Base-by-base conservation (phyloP, 2,888 invertebrate species). In the Caprella mutica region DNA sequence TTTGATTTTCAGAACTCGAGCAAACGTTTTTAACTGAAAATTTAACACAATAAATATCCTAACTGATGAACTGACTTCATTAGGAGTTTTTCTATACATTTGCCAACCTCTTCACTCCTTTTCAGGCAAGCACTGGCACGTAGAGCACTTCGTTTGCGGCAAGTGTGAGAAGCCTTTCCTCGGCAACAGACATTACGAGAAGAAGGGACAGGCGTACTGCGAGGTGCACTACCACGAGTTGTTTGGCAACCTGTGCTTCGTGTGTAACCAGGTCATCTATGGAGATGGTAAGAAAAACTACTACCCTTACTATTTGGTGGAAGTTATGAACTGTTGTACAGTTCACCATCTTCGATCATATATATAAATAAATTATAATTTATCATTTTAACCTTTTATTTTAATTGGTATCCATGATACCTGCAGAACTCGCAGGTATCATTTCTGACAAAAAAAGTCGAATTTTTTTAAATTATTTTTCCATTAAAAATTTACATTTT, bases 141-240 rank as follows among this genome's bases (percentile, higher is more conserved):
- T 96, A 26, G 94, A 94, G 85, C 98, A 99, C 77, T 98, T 98
- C 74, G 98, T 97, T 1, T 99, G 98, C 74, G 96, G 97, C 66
- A 96, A 96, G 75, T 98, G 98, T 73, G 98, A 99, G 77, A 97
- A 98, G 74, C 98, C 98, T 0, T 98, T 98, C 79, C 83, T 96
- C 71, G 98, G 98, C 0, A 93, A 94, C 76, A 86, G 97, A 0
- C 97, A 98, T 75, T 98, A 96, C 73, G 97, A 98, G 76, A 92
- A 93, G 77, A 94, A 94, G 70, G 98, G 94, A 1, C 76, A 97
- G 67, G 98, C 98, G 0, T 99, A 98, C 74, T 98, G 98, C 74
- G 98, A 99, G 76, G 92, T 88, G 61, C 98, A 98, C 73, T 98
- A 97, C 75, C 97, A 98, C 76, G 91, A 96, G 78, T 77, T 98